These are phyloP conservation scores for Drosophila insularis DNA, from an alignment of 1,140 invertebrate genomes.

Conservation along the genomic window DNA sequence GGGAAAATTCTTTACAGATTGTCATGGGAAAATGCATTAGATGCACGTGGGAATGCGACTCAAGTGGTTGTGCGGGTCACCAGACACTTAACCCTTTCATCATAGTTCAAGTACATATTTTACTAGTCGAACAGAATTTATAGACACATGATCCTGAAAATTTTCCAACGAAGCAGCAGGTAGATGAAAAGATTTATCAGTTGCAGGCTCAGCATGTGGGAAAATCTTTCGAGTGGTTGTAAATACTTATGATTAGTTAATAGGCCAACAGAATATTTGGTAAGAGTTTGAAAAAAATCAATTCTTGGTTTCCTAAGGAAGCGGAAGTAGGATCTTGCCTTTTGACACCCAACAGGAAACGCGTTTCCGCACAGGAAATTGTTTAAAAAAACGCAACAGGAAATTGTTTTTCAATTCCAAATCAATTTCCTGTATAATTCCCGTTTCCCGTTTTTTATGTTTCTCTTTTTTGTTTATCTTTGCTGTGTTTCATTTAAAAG, in stretches of 20 bases:
- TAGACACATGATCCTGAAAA: background rate
- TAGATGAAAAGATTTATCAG: background rate
- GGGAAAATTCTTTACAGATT: constrained; percentile 19
- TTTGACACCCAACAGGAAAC: background rate
- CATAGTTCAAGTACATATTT: background rate
- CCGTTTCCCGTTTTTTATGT: constrained; percentile 36
- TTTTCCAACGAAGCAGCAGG: background rate
- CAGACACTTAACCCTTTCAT: background rate
- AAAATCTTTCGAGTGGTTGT: constrained; percentile 44
- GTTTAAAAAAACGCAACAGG: constrained; percentile 19
- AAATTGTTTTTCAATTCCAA: constrained; percentile 39
- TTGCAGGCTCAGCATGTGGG: constrained; percentile 23
- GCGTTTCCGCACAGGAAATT: background rate
- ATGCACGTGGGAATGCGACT: constrained; percentile 1
- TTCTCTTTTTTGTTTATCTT: constrained; percentile 35
- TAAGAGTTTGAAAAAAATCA: background rate
- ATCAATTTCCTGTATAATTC: constrained; percentile 33
- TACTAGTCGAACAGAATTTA: constrained; percentile 28
- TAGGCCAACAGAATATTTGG: constrained; percentile 28
- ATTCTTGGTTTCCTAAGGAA: background rate
- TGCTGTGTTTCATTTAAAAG: constrained; percentile 6
- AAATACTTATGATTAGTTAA: constrained; percentile 27
- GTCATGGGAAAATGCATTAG: constrained; percentile 21
- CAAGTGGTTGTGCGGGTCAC: constrained; percentile 6
- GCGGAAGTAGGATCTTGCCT: background rate